These are phyloP conservation scores for Arctopsyche grandis DNA, from an alignment of 1,140 invertebrate genomes.

Conservation along the genomic window DNA sequence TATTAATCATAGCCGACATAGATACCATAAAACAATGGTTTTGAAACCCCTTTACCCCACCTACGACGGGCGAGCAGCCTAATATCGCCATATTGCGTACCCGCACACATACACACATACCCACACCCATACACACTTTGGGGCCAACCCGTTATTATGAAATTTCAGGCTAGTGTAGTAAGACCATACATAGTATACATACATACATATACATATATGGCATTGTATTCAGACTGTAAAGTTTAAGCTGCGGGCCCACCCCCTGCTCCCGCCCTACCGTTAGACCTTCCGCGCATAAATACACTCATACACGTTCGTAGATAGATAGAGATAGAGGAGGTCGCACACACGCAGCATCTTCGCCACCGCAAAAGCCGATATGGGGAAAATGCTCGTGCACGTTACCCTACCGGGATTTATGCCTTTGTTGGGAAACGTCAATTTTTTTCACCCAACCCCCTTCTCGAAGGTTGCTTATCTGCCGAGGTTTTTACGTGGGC, in stretches of 20 bases:
- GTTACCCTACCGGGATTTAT: constrained; percentile 12
- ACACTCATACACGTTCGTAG: constrained; percentile 18
- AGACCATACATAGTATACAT: not conserved
- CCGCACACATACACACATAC: not conserved
- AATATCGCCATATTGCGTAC: not conserved
- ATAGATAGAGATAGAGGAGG: not conserved
- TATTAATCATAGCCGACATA: constrained; percentile 16
- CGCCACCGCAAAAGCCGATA: constrained; percentile 33
- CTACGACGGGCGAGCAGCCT: not conserved
- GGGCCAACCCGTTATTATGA: constrained; percentile 10
- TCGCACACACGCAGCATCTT: not conserved
- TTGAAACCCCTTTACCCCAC: not conserved
- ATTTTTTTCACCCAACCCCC: constrained; percentile 3
- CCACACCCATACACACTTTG: not conserved
- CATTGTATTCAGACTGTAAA: constrained; percentile 38
- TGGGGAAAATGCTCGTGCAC: not conserved
- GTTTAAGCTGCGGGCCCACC: constrained; percentile 38
- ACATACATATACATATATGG: not conserved
- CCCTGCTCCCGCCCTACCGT: not conserved
- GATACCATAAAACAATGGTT: constrained; percentile 18
- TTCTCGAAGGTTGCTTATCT: not conserved
- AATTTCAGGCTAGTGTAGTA: not conserved
- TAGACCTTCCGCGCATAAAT: not conserved
- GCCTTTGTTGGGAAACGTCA: constrained; percentile 22
- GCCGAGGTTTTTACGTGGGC: too few relatives aligned